Base-by-base conservation (phyloP, 1,140 invertebrate genomes). In the Spodoptera frugiperda region DNA sequence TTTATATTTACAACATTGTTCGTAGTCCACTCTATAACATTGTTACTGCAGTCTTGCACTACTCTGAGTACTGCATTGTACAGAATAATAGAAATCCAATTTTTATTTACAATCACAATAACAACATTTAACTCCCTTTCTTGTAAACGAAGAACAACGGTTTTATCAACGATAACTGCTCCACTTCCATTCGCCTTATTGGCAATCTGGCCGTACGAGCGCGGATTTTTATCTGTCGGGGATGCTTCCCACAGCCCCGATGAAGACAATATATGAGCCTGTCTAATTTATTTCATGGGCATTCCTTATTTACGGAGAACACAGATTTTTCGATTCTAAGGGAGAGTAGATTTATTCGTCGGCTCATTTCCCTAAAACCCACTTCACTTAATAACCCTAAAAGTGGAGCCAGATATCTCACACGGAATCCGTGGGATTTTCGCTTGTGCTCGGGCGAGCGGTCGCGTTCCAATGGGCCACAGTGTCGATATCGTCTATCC, bases 311-410 rank as follows among this genome's bases (percentile, higher is more conserved):
- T 92, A 89, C 83, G 83, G 74, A 85, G 83, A 85, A 89, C 85
- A 88, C 73, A 85, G 82, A 89, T 89, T 84, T 82, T 84, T 84
- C 78, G 33, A 82, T 80, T 78, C 71, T 61, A 74, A 85, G 80
- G 81, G 80, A 80, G 80, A 79, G 76, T 76, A 78, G 83, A 92
- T 88, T 84, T 90, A 89, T 90, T 90, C 76, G 78, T 81, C 82
- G 77, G 82, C 83, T 87, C 87, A 89, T 93, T 91, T 90, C 83
- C 88, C 82, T 91, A 91, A 94, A 91, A 91, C 89, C 88, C 88
- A 91, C 89, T 93, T 84, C 86, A 86, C 88, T 91, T 91, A 93
- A 94, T 93, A 93, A 88, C 89, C 87, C 84, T 89, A 87, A 91
- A 91, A 85, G 88, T 91, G 85, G 85, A 85, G 82, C 82, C 83